Base-by-base conservation (phyloP, 2,113 vertebrate genomes). In the Procavia capensis region DNA sequence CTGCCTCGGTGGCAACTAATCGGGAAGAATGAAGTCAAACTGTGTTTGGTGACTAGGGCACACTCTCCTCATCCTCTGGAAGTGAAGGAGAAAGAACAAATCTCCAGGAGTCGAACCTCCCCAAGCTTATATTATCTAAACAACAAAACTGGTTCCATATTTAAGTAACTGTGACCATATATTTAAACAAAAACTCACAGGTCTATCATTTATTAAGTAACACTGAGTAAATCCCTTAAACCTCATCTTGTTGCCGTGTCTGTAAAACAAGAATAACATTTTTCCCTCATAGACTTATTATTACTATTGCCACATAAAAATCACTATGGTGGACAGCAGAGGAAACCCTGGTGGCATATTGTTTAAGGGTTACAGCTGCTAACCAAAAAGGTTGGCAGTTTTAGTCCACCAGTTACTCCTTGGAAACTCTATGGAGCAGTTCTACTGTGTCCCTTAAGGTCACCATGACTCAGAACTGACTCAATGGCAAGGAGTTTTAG, bases 61-160 rank as follows among this genome's bases (percentile, higher is more conserved):
- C 82, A 74, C 8, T 5, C 2, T 5, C 14, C 45, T 45, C 22
- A 29, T 92, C 66, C 63, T 86, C 22, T 76, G 2, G 36, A 89
- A 76, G 29, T 54, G 25, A 61, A 85, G 50, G 24, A 89, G 8
- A 59, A 63, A 9, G 39, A 9, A 34, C 20, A 7, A 7, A 27
- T 8, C 43, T 72, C 41, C 39, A 43, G 43, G 13, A 92, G 31
- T 47, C 61, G 59, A 78, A 64, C 19, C 36, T 64, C 59, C 68
- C 61, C 47, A 57, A 61, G 50, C 64, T 84, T 85, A 39, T 82
- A 72, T 64, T 41, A 87, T 47, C 24, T 68, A 90, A 95, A 86
- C 7, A 93, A 70, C 64, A 41, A 75, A 31, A 78, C 47, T 68
- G 70, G 88, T 76, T 88, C 78, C 63, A 88, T 17, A 68, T 85